Base-by-base conservation (phyloP, 2,113 vertebrate species). In the Garra rufa region DNA sequence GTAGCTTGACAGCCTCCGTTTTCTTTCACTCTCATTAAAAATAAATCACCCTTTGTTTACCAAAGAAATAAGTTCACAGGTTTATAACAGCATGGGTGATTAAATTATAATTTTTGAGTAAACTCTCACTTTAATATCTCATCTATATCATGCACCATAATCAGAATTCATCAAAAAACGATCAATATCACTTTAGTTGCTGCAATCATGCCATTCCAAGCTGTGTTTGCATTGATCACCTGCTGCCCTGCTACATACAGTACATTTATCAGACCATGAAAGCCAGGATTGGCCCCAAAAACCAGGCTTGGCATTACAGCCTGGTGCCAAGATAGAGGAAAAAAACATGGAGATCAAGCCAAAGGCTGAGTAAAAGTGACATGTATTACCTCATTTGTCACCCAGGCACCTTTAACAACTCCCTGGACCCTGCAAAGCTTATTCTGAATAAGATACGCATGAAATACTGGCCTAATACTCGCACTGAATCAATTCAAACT, bases 311-410 rank as follows among this genome's bases (percentile, higher is more conserved):
- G 73, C 30, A 76, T 26, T 71, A 50, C 46, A 79, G 14, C 15
- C 24, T 50, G 59, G 76, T 85, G 86, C 88, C 86, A 89, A 78
- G 59, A 76, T 74, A 79, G 67, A 21, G 81, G 57, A 41, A 63
- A n/a, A 78, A 87, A 80, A 87, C 61, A 85, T 85, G 70, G 70
- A 92, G 92, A 93, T 94, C 91, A 93, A 93, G 85, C 86, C 78
- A 79, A 48, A 13, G 9, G 65, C 84, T 91, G 91, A 93, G 80
- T 89, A 74, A 88, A 90, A 86, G 57, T 89, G 91, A 90, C 90
- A 88, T 87, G 82, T 83, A 88, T 89, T 92, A 91, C 88, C 89
- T 91, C 87, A 92, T 92, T 87, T 92, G 90, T 91, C 90, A 89
- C 86, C 86, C 80, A 80, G 79, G 88, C 88, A 92, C 85, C 86